These are phyloP conservation scores for Tenebrio molitor DNA, from an alignment of 1,140 invertebrate genomes.

Conservation along the genomic window DNA sequence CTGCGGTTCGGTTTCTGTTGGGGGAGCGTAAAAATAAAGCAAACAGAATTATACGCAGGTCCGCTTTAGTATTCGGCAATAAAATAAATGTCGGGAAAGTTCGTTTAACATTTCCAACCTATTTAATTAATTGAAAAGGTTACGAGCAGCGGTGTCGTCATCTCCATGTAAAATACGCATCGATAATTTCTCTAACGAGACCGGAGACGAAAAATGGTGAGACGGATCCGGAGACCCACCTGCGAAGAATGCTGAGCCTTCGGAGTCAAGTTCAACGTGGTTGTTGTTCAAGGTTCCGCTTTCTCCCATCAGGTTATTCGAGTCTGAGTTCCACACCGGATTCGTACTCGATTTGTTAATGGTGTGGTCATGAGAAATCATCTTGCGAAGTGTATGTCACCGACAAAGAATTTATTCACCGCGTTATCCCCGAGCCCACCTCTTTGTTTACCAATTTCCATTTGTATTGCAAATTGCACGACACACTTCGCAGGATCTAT, in stretches of 20 bases:
- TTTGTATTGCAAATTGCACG: slow-evolving; percentile 33
- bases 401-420: slow-evolving; percentile 36
- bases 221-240: slow-evolving; percentile 29
- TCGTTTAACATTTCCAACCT: slow-evolving; percentile 36
- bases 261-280: slow-evolving; percentile 49
- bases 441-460: slow-evolving; percentile 23
- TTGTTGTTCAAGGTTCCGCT: slow-evolving; percentile 50
- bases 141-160: slow-evolving; percentile 19
- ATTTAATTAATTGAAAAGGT: slow-evolving; percentile 25
- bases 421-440: slow-evolving; percentile 16
- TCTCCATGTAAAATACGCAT: slow-evolving; percentile 18
- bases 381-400: slow-evolving; percentile 42
- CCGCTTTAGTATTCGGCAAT: slow-evolving; percentile 23
- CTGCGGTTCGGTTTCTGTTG: neutral
- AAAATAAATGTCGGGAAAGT: slow-evolving; percentile 39
- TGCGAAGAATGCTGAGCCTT: slow-evolving; percentile 45
- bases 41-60: slow-evolving; percentile 16
- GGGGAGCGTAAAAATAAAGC: slow-evolving; percentile 13
- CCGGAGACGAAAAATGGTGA: neutral
- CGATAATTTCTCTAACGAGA: slow-evolving; percentile 12
- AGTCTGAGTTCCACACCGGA: slow-evolving; percentile 42
- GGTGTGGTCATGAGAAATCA: slow-evolving; percentile 45
- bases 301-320: slow-evolving; percentile 45
- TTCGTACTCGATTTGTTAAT: slow-evolving; percentile 48
- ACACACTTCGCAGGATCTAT: slow-evolving; percentile 36